These are phyloP conservation scores for Campoplex nolae DNA, from an alignment of 2,888 invertebrate genomes.

Conservation along the genomic window DNA sequence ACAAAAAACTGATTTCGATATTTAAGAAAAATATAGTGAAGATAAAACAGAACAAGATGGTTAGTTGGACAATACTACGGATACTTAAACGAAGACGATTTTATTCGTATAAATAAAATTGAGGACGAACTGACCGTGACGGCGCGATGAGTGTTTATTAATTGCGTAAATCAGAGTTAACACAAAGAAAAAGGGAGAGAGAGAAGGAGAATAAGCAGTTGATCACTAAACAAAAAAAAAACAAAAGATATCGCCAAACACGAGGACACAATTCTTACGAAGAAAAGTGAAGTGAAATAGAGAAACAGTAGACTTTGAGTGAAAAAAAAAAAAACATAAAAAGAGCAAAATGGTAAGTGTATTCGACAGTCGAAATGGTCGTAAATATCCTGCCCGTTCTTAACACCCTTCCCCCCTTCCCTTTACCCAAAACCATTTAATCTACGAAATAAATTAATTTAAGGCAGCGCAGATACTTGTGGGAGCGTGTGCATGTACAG, in stretches of 20 bases:
- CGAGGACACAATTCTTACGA: slow-evolving; percentile 33
- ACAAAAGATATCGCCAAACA: slow-evolving; percentile 1
- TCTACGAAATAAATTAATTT: slow-evolving; percentile 72
- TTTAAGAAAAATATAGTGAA: slow-evolving; percentile 33
- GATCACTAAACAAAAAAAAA: background rate
- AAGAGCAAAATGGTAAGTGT: slow-evolving; percentile 68
- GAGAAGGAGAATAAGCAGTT: slow-evolving; percentile 4
- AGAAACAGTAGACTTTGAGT: slow-evolving; percentile 40
- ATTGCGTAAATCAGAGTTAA: slow-evolving; percentile 43
- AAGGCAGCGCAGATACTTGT: slow-evolving; percentile 81
- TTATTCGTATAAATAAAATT: slow-evolving; percentile 60
- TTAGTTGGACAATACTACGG: slow-evolving; percentile 70
- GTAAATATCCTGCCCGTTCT: slow-evolving; percentile 70
- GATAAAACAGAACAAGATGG: slow-evolving; percentile 22
- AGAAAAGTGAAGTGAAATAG: slow-evolving; percentile 32
- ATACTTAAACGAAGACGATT: slow-evolving; percentile 66
- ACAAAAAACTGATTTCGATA: slow-evolving; percentile 43
- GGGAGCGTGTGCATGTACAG: slow-evolving; percentile 83
- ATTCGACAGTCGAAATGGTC: slow-evolving; percentile 69
- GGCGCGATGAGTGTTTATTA: slow-evolving; percentile 41
- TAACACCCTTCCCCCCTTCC: slow-evolving; percentile 15
- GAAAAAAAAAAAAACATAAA: slow-evolving; percentile 25
- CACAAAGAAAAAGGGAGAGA: slow-evolving; percentile 32
- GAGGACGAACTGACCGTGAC: slow-evolving; percentile 5
- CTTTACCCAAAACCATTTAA: background rate